Evolutionary conservation across 2,888 invertebrate species (phyloP).

Genomic region (Pollenia amentaria): DNA sequence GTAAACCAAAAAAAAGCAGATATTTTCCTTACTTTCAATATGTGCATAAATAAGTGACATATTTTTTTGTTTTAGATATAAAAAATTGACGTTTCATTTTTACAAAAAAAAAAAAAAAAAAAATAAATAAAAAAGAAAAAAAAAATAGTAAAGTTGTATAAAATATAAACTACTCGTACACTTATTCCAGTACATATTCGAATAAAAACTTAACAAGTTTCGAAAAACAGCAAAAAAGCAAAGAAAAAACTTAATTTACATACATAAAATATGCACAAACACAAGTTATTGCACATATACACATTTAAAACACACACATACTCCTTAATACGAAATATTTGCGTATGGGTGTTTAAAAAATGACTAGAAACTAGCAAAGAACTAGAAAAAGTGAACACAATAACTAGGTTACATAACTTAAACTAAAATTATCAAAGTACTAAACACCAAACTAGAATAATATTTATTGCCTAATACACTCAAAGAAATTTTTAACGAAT

Average conservation of each 20-base stretch:
- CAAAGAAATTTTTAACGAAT: not conserved
- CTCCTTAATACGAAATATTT: not conserved
- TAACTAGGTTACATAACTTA: conserved; percentile 67
- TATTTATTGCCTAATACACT: conserved; percentile 32
- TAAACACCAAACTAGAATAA: conserved; percentile 37
- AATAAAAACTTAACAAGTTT: conserved; percentile 47
- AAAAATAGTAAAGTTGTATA: conserved; percentile 37
- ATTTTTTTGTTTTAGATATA: conserved; percentile 20
- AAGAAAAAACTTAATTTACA: conserved; percentile 29
- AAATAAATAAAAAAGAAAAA: too few relatives aligned
- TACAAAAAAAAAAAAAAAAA: too few relatives aligned
- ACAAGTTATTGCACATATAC: conserved; percentile 38
- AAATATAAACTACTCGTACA: conserved; percentile 53
- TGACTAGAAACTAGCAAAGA: not conserved
- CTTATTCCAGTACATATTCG: conserved; percentile 5
- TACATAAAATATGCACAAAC: conserved; percentile 4
- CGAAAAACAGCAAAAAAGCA: not conserved
- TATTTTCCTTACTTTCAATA: not conserved
- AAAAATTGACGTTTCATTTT: conserved; percentile 23
- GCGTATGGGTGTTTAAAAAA: not conserved
- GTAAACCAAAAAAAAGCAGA: not conserved
- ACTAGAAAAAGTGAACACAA: conserved; percentile 35
- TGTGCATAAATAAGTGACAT: conserved; percentile 53
- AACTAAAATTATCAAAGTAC: conserved; percentile 10
- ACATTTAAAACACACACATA: conserved; percentile 36